Evolutionary conservation across 2,797 vertebrate genomes (phyloP), one percentile per base, ranked within the genome.

Genomic region (Enoplosus armatus): DNA sequence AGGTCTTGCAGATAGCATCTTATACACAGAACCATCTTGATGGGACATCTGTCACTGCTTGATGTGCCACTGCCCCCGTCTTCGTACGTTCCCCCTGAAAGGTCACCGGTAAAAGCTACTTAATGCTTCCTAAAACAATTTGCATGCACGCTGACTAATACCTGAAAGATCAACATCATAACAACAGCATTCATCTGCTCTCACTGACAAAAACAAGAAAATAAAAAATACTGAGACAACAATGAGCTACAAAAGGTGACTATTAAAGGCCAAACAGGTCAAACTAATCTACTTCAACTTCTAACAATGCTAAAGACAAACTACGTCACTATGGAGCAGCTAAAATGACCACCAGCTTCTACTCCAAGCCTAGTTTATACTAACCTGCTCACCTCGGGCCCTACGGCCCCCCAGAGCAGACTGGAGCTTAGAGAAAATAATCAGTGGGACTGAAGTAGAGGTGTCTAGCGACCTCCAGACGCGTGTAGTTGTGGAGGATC

Each of bases 401-500:
- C 86, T 60, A 78, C 22, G 75, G 75, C 74, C 66, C 27, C 55
- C 58, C 55, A 67, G 72, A 78, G 79, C 71, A 70, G 81, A 80
- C 55, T 26, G 37, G 24, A 59, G 78, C 85, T 92, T 95, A 98
- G n/a, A 97, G 95, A 92, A 98, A 91, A 91, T 98, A 98, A 93
- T 98, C 97, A 11, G 96, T 96, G 91, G 96, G 92, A 86, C 95
- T 98, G 95, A 91, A 93, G 95, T 96, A 98, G 89, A 98, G 87
- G 84, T 92, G 97, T 85, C 95, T 96, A 91, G 98, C 96, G 47
- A 99, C 96, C 90, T 97, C 96, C 93, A 91, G 90, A 74, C 94
- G 94, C 0, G 96, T 96, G 90, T 96, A 96, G 95, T 97, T 99
- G 72, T 93, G 94, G 45, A 99, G 95, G 45, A 78, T 90, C 98